Evolutionary conservation across 2,888 invertebrate genomes (phyloP), one percentile per base, ranked within the genome.

Genomic region (Phasia obesa): DNA sequence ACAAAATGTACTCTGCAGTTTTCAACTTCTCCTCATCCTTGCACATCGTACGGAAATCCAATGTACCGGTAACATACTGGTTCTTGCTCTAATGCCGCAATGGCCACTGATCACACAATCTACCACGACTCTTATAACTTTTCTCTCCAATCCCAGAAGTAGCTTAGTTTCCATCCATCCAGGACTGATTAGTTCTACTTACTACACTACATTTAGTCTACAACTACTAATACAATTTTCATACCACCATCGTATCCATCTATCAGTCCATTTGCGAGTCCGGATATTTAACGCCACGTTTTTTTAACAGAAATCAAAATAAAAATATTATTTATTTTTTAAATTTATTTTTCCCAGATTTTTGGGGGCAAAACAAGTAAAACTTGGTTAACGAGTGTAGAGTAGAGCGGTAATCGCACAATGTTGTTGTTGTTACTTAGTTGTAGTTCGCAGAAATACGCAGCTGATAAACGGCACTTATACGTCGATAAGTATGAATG

Each of bases 291-390:
- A 79, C 70, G 78, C 76, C 67, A 60, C 75, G 38, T 60, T 71
- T 75, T 75, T 35, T 57, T 21, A 53, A 35, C 27, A 65, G 76
- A 47, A 77, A 83, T 83, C 79, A 83, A 79, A 83, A 83, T 79
- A 71, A 75, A 83, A 75, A 59, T 79, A 67, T 65, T 59, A 17
- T 53, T 44, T 62, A 49, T 81, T 67, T 11, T 35, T 9, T 17
- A 13, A 42, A 42, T 53, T 7, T 44, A 23, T 71, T 71, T 71
- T 55, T 23, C 21, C 64, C 44, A 27, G 17, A 47, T 60, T 59
- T 60, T 64, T 47, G 35, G 47, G 59, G 70, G 57, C 27, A 62
- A 83, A 83, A 79, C 79, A 71, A 79, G 79, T 76, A 60, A 65
- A 75, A 83, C 79, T 38, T 75, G 78, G 74, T 83, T 74, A 78